phyloP scores from a whole-genome alignment of 2,113 vertebrate species.

The Salvelinus namaycush region DNA sequence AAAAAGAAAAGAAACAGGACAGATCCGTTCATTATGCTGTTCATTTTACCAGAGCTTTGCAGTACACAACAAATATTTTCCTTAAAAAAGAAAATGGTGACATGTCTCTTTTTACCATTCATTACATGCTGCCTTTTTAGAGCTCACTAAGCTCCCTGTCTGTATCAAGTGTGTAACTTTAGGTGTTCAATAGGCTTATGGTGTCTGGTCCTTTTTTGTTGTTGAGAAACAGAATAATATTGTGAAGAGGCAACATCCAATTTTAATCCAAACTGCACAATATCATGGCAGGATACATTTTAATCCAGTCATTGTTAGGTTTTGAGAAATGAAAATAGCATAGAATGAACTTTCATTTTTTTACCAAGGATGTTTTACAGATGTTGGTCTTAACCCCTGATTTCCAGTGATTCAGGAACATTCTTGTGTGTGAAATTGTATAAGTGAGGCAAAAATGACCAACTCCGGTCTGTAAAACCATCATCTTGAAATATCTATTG shows the following conservation, averaged over 20 bases:
- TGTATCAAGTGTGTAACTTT: slow-evolving; percentile 45
- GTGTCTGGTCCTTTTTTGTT: slow-evolving; percentile 30
- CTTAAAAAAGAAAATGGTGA: slow-evolving; percentile 15
- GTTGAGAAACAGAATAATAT: slow-evolving; percentile 33
- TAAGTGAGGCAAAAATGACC: slow-evolving; percentile 5
- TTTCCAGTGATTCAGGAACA: slow-evolving; percentile 14
- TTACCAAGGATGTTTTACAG: neutral
- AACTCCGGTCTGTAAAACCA: slow-evolving; percentile 27
- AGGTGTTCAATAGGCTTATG: slow-evolving; percentile 44
- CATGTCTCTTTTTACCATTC: slow-evolving; percentile 20
- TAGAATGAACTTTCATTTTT: slow-evolving; percentile 15
- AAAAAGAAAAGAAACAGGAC: slow-evolving; percentile 11
- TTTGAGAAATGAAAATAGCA: slow-evolving; percentile 7
- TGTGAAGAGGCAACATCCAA: slow-evolving; percentile 38
- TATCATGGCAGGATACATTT: slow-evolving; percentile 24
- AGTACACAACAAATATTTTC: slow-evolving; percentile 44
- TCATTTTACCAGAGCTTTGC: slow-evolving; percentile 54
- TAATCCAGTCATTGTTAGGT: neutral
- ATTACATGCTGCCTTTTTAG: slow-evolving; percentile 40
- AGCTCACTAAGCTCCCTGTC: slow-evolving; percentile 28
- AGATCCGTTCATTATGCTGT: slow-evolving; percentile 57
- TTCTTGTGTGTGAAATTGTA: neutral
- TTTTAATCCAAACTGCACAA: slow-evolving; percentile 25
- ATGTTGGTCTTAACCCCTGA: slow-evolving; percentile 17
- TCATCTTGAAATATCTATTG: slow-evolving; percentile 22